Conservation (phyloP, 1,140 invertebrate genomes). For the Mercenaria mercenaria region DNA sequence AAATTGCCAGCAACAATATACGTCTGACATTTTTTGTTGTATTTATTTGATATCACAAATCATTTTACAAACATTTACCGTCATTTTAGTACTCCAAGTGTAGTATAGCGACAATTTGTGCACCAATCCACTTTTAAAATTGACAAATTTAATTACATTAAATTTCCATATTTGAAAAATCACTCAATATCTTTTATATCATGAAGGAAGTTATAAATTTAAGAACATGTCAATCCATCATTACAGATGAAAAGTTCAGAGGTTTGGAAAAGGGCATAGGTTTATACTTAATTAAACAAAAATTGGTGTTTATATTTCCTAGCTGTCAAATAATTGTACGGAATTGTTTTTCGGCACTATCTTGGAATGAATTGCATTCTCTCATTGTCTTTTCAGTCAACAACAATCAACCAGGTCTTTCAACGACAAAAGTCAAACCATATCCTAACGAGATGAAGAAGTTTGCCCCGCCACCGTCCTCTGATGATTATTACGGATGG, state of each 20-base stretch:
- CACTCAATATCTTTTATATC: not conserved
- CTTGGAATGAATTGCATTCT: not conserved
- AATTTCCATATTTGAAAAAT: not conserved
- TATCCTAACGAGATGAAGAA: conserved; percentile 6
- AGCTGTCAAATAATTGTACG: no score
- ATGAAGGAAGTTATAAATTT: conserved; percentile 9
- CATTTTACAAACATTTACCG: not conserved
- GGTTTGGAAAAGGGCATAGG: not conserved
- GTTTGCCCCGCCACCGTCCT: not conserved
- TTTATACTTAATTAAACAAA: no score
- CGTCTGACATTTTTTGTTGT: no score
- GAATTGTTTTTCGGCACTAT: no score
- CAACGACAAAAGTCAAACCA: conserved; percentile 18
- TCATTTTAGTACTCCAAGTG: not conserved
- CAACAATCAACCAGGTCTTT: not conserved
- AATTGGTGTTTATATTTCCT: no score
- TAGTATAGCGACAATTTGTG: not conserved
- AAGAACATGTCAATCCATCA: not conserved
- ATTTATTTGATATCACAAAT: no score
- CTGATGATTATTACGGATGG: not conserved
- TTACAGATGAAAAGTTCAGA: not conserved
- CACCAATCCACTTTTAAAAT: not conserved
- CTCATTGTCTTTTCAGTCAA: conserved; percentile 43
- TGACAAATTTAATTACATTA: not conserved
- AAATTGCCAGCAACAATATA: no score